Evolutionary conservation across 2,113 vertebrate genomes (phyloP), one percentile per base, ranked within the genome.

Genomic region (Sapajus apella): DNA sequence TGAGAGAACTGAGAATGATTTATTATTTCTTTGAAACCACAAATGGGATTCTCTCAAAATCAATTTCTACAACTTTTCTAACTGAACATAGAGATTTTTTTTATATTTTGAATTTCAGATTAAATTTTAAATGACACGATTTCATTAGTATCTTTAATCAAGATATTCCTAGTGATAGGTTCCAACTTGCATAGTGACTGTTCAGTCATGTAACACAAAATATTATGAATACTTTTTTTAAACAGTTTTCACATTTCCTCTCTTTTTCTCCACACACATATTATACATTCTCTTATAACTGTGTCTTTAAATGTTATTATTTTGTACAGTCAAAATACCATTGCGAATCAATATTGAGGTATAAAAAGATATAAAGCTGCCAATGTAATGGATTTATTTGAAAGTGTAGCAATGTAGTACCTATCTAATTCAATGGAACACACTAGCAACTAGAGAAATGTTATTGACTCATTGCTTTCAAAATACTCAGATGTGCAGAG

Each of bases 1-100:
- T 55, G 16, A 82, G 32, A 95, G 32, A 90, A 90, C 88, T 76
- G 37, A 89, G 56, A 86, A 95, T 90, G 66, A 94, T 96, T 91
- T 72, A 64, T 86, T 27, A 93, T 90, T 79, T 80, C 16, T 82
- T 32, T 0, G 87, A 91, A 97, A 52, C 55, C 81, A 70, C 10
- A 90, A 20, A 68, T 82, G n/a, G 79, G 25, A 79, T 95, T 89
- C 9, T 81, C 47, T 87, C 35, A 80, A 93, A 96, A 89, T 82
- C 37, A 30, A 92, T 75, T 87, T 90, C 13, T 89, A 32, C 68
- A 80, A 88, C 77, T 86, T 97, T 58, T 56, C 8, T 96, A 85
- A 91, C 17, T 52, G 21, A 9, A 47, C 1, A 32, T 8, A 50
- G 10, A 4, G 17, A 20, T 87, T 25, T 92, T 84, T 66, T 55